phyloP scores from a whole-genome alignment of 2,113 vertebrate genomes.

The Micronycteris hirsuta region DNA sequence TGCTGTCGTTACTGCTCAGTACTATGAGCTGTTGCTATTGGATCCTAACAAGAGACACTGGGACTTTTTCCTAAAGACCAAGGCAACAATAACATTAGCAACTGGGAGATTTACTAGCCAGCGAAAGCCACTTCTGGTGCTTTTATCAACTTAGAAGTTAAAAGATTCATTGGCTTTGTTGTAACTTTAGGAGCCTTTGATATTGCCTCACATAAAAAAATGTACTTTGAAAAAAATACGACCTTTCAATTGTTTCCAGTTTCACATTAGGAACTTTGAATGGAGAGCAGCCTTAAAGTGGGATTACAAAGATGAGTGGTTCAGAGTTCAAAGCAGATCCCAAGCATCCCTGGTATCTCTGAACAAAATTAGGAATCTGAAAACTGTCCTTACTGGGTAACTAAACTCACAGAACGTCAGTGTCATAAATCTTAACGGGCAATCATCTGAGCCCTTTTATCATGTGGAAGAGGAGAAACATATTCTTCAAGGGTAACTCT shows the following conservation, averaged over 20 bases:
- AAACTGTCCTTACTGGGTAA: not conserved
- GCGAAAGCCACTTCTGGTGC: not conserved
- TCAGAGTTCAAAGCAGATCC: not conserved
- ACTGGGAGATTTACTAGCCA: not conserved
- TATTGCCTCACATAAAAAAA: not conserved
- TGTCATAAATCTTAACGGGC: not conserved
- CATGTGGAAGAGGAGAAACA: not conserved
- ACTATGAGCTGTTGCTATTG: not conserved
- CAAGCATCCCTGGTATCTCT: not conserved
- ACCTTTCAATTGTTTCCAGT: not conserved
- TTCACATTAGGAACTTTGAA: conserved; percentile 19
- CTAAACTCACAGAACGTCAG: not conserved
- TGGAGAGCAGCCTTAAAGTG: not conserved
- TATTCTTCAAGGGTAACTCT: not conserved
- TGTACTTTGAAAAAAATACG: not conserved
- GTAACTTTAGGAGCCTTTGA: not conserved
- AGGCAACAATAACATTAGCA: not conserved
- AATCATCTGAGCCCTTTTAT: not conserved
- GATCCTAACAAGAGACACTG: not conserved
- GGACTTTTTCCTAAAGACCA: not conserved
- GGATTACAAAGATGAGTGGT: not conserved
- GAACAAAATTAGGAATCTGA: not conserved
- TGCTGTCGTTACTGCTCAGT: not conserved
- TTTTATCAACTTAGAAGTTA: conserved; percentile 1
- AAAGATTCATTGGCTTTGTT: not conserved